These are phyloP conservation scores for Colius striatus DNA, from an alignment of 2,113 vertebrate genomes.

Conservation along the genomic window DNA sequence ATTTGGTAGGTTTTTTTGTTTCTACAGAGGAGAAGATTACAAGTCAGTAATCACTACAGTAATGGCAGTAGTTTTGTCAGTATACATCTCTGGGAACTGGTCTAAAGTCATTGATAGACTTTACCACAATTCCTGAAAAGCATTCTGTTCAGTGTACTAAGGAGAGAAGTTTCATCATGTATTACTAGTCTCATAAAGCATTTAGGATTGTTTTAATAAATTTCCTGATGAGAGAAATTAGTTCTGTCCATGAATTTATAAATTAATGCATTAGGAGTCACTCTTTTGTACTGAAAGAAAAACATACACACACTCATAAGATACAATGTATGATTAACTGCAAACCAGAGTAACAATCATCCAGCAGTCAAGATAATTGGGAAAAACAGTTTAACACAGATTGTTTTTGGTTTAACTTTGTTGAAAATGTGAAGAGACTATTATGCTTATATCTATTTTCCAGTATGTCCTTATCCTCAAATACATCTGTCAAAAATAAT, in stretches of 20 bases:
- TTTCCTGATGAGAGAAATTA: neutral
- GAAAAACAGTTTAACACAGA: slow-evolving; percentile 28
- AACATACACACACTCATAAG: neutral
- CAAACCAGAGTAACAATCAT: neutral
- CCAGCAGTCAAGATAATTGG: slow-evolving; percentile 5
- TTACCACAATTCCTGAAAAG: neutral
- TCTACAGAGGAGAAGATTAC: neutral
- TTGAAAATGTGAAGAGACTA: slow-evolving; percentile 24
- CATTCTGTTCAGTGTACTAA: neutral
- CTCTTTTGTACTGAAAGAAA: neutral
- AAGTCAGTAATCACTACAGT: neutral
- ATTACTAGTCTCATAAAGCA: neutral
- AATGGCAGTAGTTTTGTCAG: neutral
- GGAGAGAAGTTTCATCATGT: neutral
- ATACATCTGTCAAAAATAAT: slow-evolving; percentile 38
- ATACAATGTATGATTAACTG: neutral
- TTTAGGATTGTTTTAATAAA: neutral
- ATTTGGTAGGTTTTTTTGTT: neutral
- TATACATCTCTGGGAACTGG: neutral
- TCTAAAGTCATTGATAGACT: neutral
- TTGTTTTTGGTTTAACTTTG: slow-evolving; percentile 14
- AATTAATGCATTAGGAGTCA: neutral
- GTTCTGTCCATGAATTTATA: neutral
- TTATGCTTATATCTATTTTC: slow-evolving; percentile 23
- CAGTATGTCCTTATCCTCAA: slow-evolving; percentile 21